Conservation (phyloP, 1,140 invertebrate species). For the Neodiprion pinetum region DNA sequence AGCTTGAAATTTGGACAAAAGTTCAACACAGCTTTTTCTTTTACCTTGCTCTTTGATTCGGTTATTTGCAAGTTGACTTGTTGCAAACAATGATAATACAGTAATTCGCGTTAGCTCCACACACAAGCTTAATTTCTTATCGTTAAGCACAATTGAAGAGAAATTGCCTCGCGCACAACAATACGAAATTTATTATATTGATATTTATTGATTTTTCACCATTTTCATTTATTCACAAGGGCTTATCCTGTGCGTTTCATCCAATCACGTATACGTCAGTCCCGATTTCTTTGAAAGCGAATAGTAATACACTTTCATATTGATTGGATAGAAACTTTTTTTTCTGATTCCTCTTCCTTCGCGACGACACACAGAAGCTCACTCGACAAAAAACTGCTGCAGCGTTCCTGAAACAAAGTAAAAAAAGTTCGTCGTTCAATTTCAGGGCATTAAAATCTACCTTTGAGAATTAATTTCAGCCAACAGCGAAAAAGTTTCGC, state of each 20-base stretch:
- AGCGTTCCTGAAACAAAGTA: background rate
- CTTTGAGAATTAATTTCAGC: no score
- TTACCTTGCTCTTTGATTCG: no score
- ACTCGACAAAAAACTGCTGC: background rate
- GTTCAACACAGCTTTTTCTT: no score
- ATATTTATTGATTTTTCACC: background rate
- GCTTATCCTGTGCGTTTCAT: background rate
- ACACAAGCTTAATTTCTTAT: no score
- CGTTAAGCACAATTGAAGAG: no score
- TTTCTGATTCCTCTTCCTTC: background rate
- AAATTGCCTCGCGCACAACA: background rate
- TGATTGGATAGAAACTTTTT: background rate
- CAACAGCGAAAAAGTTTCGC: no score
- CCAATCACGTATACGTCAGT: background rate
- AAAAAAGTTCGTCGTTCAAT: background rate
- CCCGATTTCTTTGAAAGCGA: background rate
- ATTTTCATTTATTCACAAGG: conserved; percentile 3
- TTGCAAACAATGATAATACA: no score
- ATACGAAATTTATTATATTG: background rate
- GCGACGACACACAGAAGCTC: background rate
- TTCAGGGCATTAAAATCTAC: no score
- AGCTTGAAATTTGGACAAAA: no score
- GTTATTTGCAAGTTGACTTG: no score
- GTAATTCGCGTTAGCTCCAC: no score
- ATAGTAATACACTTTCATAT: background rate